phyloP scores from a whole-genome alignment of 1,140 invertebrate genomes.

The Drosophila pachea region DNA sequence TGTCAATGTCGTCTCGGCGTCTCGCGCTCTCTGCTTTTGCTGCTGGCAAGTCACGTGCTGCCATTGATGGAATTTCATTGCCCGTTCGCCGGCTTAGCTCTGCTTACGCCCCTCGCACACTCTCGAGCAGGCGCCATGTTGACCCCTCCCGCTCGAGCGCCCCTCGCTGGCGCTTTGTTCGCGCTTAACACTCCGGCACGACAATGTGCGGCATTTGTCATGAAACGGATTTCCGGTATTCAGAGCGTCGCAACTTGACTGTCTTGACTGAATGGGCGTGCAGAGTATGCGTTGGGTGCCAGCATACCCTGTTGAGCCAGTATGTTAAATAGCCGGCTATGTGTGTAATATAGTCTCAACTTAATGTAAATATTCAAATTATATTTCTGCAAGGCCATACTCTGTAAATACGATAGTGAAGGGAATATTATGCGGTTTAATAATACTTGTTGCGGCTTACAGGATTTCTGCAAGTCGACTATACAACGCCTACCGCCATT shows the following conservation, averaged over 20 bases:
- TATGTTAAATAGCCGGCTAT: no score
- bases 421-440: no score
- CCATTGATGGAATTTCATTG: slow-evolving; percentile 75
- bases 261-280: slow-evolving; percentile 41
- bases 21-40: slow-evolving; percentile 10
- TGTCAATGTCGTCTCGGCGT: slow-evolving; percentile 59
- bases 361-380: no score
- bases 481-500: background rate
- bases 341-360: no score
- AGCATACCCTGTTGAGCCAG: background rate
- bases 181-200: slow-evolving; percentile 57
- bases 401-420: no score
- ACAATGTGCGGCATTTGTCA: slow-evolving; percentile 75
- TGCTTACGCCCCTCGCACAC: background rate
- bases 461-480: background rate
- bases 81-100: slow-evolving; percentile 60
- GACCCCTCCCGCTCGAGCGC: background rate
- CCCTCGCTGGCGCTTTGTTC: slow-evolving; percentile 4
- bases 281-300: background rate
- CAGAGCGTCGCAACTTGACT: slow-evolving; percentile 36
- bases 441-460: background rate
- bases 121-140: no score
- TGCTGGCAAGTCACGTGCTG: slow-evolving; percentile 65
- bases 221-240: slow-evolving; percentile 77
- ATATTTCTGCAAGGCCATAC: no score